Conservation (phyloP, 2,797 vertebrate genomes). For the Eremophila alpestris region DNA sequence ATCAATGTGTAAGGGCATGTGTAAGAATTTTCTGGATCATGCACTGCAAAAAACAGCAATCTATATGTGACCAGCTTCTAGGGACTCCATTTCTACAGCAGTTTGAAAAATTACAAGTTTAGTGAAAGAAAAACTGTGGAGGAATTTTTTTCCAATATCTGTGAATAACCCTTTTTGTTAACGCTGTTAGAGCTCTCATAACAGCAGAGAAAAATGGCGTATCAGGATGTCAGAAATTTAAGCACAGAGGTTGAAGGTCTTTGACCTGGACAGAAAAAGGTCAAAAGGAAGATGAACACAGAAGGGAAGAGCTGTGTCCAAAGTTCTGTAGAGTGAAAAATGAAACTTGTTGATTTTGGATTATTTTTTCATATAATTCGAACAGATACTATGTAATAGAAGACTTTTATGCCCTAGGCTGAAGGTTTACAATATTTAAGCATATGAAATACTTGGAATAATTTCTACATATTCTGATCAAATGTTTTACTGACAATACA, state of each 20-base stretch:
- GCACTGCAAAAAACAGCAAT: neutral
- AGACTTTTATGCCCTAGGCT: neutral
- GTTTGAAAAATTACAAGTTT: neutral
- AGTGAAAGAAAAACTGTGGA: neutral
- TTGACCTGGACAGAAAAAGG: neutral
- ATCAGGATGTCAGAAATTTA: neutral
- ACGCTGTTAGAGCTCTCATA: neutral
- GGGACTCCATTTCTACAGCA: neutral
- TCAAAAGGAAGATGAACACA: neutral
- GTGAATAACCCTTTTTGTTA: neutral
- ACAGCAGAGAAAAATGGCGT: neutral
- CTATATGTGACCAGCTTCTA: neutral
- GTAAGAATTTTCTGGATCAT: neutral
- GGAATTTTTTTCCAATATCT: neutral
- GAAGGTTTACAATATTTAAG: neutral
- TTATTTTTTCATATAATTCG: neutral
- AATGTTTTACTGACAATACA: neutral
- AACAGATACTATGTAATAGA: neutral
- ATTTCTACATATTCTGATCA: neutral
- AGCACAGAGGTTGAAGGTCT: neutral
- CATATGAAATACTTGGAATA: neutral
- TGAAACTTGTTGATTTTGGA: neutral
- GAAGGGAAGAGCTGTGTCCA: neutral
- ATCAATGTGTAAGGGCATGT: neutral
- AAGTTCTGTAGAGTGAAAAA: neutral